Conservation (phyloP, 2,113 vertebrate species). For the Sterna hirundo region DNA sequence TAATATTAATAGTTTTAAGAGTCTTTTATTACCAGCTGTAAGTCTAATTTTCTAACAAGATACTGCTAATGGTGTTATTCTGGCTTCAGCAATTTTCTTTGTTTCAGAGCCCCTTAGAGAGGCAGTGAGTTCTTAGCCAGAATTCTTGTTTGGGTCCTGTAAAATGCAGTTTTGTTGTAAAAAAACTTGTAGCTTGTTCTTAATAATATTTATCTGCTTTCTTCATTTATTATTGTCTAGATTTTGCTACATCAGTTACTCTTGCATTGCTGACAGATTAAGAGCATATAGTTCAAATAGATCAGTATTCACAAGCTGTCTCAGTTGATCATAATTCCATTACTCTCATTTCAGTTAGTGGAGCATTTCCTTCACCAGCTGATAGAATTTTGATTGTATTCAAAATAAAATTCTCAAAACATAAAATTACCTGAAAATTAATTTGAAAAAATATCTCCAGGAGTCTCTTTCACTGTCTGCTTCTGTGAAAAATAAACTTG, state of each 20-base stretch:
- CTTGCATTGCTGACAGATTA: not conserved
- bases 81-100: not conserved
- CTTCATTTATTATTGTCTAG: not conserved
- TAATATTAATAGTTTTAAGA: not conserved
- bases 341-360: not conserved
- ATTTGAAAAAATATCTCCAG: not conserved
- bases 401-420: not conserved
- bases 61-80: not conserved
- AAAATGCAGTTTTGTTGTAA: not conserved
- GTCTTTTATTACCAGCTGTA: not conserved
- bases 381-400: not conserved
- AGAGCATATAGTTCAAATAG: not conserved
- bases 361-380: not conserved
- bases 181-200: not conserved
- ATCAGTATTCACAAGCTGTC: not conserved
- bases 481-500: not conserved
- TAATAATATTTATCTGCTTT: not conserved
- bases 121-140: not conserved
- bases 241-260: not conserved
- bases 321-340: not conserved
- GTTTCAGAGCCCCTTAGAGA: not conserved
- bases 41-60: constrained; percentile 12
- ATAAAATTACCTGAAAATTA: not conserved
- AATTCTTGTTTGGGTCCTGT: not conserved
- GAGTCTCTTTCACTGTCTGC: not conserved